A percentile compares a stretch with the other conserved stretches of the same genome.
phyloP scores from a whole-genome alignment of 2,888 invertebrate species.

The Chaitophorus viminalis region DNA sequence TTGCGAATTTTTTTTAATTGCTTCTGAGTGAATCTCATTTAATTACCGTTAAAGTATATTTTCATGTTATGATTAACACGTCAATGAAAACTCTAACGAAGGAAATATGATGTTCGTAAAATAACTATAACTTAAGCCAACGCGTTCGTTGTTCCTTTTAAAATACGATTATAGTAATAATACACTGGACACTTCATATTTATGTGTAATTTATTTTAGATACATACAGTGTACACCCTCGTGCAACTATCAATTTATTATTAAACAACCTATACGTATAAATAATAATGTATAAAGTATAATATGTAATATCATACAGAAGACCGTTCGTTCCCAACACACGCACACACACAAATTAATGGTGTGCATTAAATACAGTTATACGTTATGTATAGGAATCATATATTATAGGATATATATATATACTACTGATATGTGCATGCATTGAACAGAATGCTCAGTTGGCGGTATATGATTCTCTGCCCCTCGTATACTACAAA shows the following conservation, averaged over 20 bases:
- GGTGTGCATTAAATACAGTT: slow-evolving; percentile 49
- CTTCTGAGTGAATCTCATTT: too few relatives aligned
- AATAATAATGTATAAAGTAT: neutral
- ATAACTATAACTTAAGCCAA: neutral
- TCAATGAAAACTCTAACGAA: neutral
- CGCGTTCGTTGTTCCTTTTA: neutral
- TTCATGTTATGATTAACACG: neutral
- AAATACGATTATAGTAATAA: neutral
- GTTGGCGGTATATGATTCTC: slow-evolving; percentile 17
- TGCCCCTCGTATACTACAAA: neutral
- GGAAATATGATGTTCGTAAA: neutral
- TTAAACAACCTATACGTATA: neutral
- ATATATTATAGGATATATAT: slow-evolving; percentile 27
- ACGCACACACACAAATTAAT: slow-evolving; percentile 41
- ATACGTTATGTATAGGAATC: slow-evolving; percentile 26
- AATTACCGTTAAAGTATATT: too few relatives aligned
- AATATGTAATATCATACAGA: neutral
- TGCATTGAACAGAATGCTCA: neutral
- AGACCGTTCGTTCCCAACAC: slow-evolving; percentile 26
- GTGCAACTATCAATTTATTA: slow-evolving; percentile 19
- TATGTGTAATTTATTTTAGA: neutral
- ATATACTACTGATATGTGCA: neutral
- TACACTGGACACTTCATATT: neutral
- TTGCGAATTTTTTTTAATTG: too few relatives aligned
- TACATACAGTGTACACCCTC: neutral